These are phyloP conservation scores for Anadara kagoshimensis DNA, from an alignment of 1,140 invertebrate genomes.

Conservation along the genomic window DNA sequence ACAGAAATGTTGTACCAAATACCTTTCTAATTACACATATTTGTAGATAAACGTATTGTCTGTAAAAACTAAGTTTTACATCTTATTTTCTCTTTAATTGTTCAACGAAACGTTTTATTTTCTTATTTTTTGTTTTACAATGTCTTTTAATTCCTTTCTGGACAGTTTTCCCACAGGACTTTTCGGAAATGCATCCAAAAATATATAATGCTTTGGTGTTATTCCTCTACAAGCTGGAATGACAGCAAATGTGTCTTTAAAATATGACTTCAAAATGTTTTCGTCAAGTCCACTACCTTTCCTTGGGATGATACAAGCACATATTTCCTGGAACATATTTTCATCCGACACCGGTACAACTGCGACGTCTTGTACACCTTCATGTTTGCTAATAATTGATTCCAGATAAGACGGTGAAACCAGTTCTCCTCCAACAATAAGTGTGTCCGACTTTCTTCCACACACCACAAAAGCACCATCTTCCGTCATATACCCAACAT, in stretches of 20 bases:
- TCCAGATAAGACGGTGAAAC: constrained; percentile 23
- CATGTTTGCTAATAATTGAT: background rate
- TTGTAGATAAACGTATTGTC: too few relatives aligned
- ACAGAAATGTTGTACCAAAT: too few relatives aligned
- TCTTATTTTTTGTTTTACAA: background rate
- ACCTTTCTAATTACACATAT: too few relatives aligned
- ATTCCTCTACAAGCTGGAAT: background rate
- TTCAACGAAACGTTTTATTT: too few relatives aligned
- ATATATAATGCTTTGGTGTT: background rate
- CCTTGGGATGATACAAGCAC: background rate
- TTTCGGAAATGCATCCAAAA: background rate
- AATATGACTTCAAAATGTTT: background rate
- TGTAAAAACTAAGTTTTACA: too few relatives aligned
- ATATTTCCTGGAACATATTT: background rate
- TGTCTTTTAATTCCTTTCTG: background rate
- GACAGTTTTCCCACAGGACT: background rate
- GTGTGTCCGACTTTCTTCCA: constrained; percentile 25
- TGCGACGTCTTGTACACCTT: constrained; percentile 16
- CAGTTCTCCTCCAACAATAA: constrained; percentile 1
- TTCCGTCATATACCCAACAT: constrained; percentile 61
- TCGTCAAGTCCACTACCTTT: background rate
- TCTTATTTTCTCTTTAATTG: too few relatives aligned
- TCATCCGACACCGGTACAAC: constrained; percentile 13
- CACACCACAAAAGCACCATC: constrained; percentile 30
- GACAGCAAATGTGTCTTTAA: too few relatives aligned